Percentiles rank a stretch among this genome's conserved stretches.
Evolutionary conservation across 2,113 vertebrate genomes (phyloP).

Genomic region (Turdus rufiventris): DNA sequence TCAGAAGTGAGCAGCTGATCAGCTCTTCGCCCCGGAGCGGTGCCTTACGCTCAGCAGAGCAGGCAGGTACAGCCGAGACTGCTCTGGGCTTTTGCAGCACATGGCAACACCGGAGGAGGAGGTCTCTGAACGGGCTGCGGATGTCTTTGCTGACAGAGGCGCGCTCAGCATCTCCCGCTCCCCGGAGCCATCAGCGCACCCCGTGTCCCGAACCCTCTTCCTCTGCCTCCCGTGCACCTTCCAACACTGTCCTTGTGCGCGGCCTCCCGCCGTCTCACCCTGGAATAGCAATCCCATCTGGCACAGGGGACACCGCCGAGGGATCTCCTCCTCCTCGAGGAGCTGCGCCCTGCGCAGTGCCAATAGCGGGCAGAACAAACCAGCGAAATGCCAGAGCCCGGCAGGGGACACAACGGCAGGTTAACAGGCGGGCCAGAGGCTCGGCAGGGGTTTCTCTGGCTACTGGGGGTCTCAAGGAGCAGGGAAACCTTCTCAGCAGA

Average conservation of each 20-base stretch:
- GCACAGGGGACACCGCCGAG: not conserved
- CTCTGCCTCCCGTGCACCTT: not conserved
- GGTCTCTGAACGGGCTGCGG: not conserved
- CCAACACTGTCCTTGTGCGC: not conserved
- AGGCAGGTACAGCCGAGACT: not conserved
- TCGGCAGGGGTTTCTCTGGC: not conserved
- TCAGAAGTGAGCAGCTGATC: not conserved
- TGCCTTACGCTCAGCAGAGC: not conserved
- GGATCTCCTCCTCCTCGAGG: not conserved
- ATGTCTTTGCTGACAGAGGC: not conserved
- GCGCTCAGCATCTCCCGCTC: not conserved
- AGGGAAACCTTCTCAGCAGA: not conserved
- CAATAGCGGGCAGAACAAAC: too few species aligned
- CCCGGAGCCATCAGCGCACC: not conserved
- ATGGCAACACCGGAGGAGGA: not conserved
- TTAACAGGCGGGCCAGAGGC: not conserved
- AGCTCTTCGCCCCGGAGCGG: not conserved
- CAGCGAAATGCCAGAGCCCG: not conserved
- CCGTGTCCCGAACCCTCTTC: not conserved
- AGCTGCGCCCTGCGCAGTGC: not conserved
- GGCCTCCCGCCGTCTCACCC: not conserved
- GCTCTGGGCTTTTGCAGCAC: not conserved
- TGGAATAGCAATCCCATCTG: not conserved
- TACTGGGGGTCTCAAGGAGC: not conserved
- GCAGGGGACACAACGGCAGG: not conserved